A percentile compares a stretch with the other conserved stretches of the same genome.
Conservation (phyloP, 92 coral and sea anemone species). For the Pocillopora grandis region DNA sequence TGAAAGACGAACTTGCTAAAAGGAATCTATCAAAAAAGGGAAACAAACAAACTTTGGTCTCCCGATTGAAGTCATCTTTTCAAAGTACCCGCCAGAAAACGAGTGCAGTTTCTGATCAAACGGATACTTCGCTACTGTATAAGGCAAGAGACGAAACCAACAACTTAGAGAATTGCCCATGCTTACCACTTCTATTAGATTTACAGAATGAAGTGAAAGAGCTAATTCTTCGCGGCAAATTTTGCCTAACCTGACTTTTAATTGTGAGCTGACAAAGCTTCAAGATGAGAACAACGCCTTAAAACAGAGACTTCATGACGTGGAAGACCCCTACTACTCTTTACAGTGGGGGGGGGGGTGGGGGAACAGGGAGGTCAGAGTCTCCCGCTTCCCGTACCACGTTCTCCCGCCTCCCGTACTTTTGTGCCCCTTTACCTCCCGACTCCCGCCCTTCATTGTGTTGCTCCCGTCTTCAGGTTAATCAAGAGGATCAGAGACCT, state of each 20-base stretch:
- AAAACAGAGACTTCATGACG: conserved; percentile 24
- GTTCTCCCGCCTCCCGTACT: too few relatives aligned
- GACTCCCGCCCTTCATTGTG: too few relatives aligned
- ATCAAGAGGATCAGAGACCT: too few relatives aligned
- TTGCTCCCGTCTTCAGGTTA: too few relatives aligned
- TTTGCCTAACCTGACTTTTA: conserved; percentile 24
- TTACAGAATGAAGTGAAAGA: conserved; percentile 26
- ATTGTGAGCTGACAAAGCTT: conserved; percentile 21
- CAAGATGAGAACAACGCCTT: conserved; percentile 26
- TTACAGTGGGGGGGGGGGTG: background rate
- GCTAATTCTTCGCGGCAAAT: conserved; percentile 20
- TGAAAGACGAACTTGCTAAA: conserved; percentile 30
- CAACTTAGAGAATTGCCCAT: conserved; percentile 28
- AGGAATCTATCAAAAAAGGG: conserved; percentile 25
- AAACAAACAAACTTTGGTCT: conserved; percentile 26
- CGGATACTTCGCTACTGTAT: conserved; percentile 27
- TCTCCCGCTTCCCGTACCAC: too few relatives aligned
- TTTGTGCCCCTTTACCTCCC: too few relatives aligned
- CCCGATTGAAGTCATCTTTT: conserved; percentile 17
- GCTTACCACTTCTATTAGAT: conserved; percentile 26
- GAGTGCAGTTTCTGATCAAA: conserved; percentile 24
- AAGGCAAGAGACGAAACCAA: conserved; percentile 29
- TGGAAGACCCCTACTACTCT: conserved; percentile 31
- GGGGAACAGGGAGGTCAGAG: too few relatives aligned
- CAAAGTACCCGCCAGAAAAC: conserved; percentile 25